Evolutionary conservation across 64 coral and sea anemone genomes (phyloP).

Genomic region (Anthopleura sola): DNA sequence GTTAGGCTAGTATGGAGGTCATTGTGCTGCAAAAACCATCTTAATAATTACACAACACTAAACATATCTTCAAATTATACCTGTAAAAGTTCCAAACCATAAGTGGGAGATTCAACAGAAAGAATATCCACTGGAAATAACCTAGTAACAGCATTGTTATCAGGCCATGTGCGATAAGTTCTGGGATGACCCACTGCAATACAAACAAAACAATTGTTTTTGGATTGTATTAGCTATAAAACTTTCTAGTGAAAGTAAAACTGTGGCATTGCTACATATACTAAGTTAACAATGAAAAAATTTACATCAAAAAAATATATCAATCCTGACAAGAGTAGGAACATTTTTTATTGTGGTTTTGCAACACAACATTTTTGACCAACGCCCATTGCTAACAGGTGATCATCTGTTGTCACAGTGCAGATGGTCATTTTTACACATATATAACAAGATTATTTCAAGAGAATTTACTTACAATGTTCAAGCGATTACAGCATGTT

Average conservation of each 20-base stretch:
- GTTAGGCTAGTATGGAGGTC: no score
- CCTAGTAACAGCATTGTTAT: conserved; percentile 61
- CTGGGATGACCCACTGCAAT: conserved; percentile 89
- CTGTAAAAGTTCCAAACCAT: conserved; percentile 84
- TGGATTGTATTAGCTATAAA: no score
- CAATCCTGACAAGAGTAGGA: no score
- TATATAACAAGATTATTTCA: neutral
- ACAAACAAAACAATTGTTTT: neutral
- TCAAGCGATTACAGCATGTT: conserved; percentile 77
- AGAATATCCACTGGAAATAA: conserved; percentile 94
- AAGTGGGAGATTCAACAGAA: conserved; percentile 77
- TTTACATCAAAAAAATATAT: no score
- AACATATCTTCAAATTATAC: no score
- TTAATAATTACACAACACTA: no score
- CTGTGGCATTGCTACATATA: no score
- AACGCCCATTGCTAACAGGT: neutral
- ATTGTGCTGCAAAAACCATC: neutral
- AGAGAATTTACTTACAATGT: conserved; percentile 63
- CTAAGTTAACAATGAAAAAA: no score
- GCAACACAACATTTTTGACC: neutral
- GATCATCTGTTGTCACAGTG: neutral
- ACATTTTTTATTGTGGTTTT: no score
- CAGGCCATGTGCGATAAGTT: conserved; percentile 83
- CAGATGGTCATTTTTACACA: neutral
- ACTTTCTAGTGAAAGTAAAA: no score